Conservation (phyloP, 2,113 vertebrate genomes). For the Forbesichthys agassizii region DNA sequence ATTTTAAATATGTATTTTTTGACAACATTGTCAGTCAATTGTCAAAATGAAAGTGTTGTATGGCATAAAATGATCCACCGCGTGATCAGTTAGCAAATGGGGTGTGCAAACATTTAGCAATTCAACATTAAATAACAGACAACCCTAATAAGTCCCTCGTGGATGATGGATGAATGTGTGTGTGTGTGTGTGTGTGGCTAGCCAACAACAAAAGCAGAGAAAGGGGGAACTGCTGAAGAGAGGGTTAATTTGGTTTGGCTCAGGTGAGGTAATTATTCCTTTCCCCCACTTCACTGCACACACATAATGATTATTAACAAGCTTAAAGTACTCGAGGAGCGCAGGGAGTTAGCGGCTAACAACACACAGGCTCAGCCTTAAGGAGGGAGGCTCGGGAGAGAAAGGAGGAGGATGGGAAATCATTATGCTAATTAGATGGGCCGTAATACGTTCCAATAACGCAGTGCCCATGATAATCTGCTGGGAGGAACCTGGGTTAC, state of each 20-base stretch:
- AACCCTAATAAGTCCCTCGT: constrained; percentile 78
- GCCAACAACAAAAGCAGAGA: constrained; percentile 53
- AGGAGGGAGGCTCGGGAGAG: constrained; percentile 56
- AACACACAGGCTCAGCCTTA: constrained; percentile 64
- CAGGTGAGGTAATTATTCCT: constrained; percentile 98
- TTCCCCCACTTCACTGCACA: constrained; percentile 93
- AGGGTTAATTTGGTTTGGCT: constrained; percentile 94
- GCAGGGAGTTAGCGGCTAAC: constrained; percentile 92
- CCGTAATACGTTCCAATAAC: constrained; percentile 86
- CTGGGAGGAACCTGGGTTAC: constrained; percentile 77
- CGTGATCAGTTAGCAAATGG: constrained; percentile 65
- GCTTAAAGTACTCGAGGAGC: constrained; percentile 90
- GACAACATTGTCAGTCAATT: no score
- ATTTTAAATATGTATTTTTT: no score
- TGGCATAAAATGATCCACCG: constrained; percentile 36
- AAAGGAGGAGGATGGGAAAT: constrained; percentile 83
- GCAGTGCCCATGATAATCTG: constrained; percentile 86
- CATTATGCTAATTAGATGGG: constrained; percentile 91
- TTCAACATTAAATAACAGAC: constrained; percentile 77
- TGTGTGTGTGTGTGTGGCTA: constrained; percentile 63
- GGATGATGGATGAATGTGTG: constrained; percentile 56
- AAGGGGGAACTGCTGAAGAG: constrained; percentile 39
- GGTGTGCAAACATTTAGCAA: constrained; percentile 70
- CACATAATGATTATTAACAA: constrained; percentile 99
- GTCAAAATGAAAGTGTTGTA: no score